Evolutionary conservation across 2,797 vertebrate species (phyloP).

Genomic region (Lutjanus campechanus): DNA sequence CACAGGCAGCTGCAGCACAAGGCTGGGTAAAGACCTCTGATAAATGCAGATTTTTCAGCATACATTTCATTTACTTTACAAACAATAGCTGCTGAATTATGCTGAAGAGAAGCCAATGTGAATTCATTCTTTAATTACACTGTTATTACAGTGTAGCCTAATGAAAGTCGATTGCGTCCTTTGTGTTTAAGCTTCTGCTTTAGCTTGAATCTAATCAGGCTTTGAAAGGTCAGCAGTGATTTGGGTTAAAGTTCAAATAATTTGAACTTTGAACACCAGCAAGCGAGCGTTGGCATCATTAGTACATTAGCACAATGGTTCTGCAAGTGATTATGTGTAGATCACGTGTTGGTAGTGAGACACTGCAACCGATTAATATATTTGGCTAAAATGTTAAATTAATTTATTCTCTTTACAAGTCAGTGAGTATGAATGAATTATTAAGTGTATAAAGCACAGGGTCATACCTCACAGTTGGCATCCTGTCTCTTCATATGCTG

Average conservation of each 20-base stretch:
- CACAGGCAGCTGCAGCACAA: not conserved
- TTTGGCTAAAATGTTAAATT: no score
- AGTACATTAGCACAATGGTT: not conserved
- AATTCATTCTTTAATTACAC: not conserved
- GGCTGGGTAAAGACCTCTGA: not conserved
- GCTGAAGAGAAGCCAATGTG: not conserved
- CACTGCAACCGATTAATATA: not conserved
- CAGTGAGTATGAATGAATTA: not conserved
- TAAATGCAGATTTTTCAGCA: not conserved
- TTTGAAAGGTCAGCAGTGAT: constrained; percentile 10
- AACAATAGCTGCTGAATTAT: constrained; percentile 1
- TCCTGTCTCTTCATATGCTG: not conserved
- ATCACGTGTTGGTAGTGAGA: constrained; percentile 20
- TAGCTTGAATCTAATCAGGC: not conserved
- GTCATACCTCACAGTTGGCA: not conserved
- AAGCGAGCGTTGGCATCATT: not conserved
- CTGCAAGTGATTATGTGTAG: constrained; percentile 15
- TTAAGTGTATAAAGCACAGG: not conserved
- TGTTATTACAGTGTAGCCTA: not conserved
- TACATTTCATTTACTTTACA: not conserved
- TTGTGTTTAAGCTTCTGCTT: not conserved
- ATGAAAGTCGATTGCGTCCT: not conserved
- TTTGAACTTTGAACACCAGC: constrained; percentile 17
- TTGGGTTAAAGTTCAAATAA: constrained; percentile 2
- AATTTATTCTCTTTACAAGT: not conserved